Evolutionary conservation across 2,113 vertebrate species (phyloP), one percentile per base, ranked within the genome.

Genomic region (Lagopus leucura): DNA sequence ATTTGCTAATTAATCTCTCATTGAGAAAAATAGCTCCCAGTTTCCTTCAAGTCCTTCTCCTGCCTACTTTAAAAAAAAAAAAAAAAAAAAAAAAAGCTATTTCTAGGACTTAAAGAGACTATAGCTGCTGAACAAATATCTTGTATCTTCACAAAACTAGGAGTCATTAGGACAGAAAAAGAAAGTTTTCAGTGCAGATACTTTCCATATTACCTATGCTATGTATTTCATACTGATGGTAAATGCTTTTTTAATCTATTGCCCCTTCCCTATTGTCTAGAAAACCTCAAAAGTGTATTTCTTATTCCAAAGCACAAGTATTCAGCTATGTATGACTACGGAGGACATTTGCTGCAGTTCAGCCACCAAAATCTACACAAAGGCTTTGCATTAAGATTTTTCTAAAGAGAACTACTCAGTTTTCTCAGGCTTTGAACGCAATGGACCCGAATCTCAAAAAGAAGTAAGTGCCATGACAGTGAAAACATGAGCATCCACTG

Each of bases 401-500:
- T 21, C 38, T 65, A 5, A 13, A 28, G 19, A 69, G 27, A 71
- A 83, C 50, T 82, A 89, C 54, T 78, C 38, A 7, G 11, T 82
- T 92, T 95, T 82, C 30, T 57, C 80, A 13, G 84, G 42, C 64
- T 94, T 90, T 61, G 60, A 90, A 60, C 73, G 85, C 91, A 95
- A 88, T 58, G 54, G 13, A 89, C 50, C 13, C 52, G 84, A 90
- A 66, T 88, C 86, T 80, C 74, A 79, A 63, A 88, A 89, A 71
- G 30, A 8, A 88, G 7, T 4, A 21, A 86, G 76, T 80, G 92
- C 58, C 38, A 13, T 86, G 88, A 96, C 94, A 97, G 71, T 83
- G 89, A 94, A 96, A 97, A 96, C 70, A 85, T 30, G 71, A 94
- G 43, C 67, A 87, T 42, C 72, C 81, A 83, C 82, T 95, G 52